Evolutionary conservation across 2,888 invertebrate genomes (phyloP).

Genomic region (Agrilus mali): DNA sequence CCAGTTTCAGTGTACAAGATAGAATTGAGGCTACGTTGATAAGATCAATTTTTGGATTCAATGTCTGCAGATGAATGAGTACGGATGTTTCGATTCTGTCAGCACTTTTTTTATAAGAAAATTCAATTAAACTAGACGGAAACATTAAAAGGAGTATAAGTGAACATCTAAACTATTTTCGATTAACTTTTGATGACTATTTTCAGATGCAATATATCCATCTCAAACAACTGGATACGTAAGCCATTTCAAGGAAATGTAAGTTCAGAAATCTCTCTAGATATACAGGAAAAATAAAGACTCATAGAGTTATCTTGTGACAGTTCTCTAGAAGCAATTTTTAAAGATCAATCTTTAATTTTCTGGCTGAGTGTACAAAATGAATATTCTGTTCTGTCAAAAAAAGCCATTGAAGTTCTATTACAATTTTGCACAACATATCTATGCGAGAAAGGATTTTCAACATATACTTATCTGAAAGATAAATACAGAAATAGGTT

Average conservation of each 20-base stretch:
- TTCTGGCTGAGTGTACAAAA: no score
- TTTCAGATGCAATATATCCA: constrained; percentile 2
- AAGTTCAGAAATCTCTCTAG: constrained; percentile 2
- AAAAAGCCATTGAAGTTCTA: no score
- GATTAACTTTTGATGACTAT: constrained; percentile 2
- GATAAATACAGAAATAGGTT: no score
- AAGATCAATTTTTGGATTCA: background rate
- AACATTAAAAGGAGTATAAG: background rate
- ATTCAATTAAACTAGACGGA: background rate
- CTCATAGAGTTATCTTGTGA: constrained; percentile 1
- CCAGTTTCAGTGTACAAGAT: no score
- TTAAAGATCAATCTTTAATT: constrained; percentile 2
- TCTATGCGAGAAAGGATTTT: no score
- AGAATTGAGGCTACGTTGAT: no score
- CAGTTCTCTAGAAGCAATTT: constrained; percentile 3
- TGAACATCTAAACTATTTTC: constrained; percentile 1
- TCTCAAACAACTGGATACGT: constrained; percentile 4
- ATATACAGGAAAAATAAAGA: background rate
- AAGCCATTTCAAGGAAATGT: constrained; percentile 3
- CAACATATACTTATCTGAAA: no score
- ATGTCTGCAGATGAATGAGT: constrained; percentile 3
- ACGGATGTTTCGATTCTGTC: constrained; percentile 1
- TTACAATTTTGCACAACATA: no score
- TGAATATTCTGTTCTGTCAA: no score
- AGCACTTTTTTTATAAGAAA: constrained; percentile 2